A percentile compares a stretch with the other conserved stretches of the same genome.
These are phyloP conservation scores for Ormyrus thymus DNA, from an alignment of 2,888 invertebrate species.

Conservation along the genomic window DNA sequence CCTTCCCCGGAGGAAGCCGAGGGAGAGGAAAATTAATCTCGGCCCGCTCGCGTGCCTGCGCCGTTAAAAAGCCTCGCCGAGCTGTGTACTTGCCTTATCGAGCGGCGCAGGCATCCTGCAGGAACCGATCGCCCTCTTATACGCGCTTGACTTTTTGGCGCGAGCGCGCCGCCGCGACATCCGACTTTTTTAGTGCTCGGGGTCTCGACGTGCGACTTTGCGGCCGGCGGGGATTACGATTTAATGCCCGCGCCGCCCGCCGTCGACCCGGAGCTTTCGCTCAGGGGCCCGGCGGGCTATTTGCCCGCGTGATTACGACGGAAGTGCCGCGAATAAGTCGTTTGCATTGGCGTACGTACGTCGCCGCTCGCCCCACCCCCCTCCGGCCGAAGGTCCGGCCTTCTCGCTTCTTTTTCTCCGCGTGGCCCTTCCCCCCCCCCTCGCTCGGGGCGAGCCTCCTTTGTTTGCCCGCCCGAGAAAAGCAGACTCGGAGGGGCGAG, in stretches of 20 bases:
- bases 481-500: slow-evolving; percentile 18
- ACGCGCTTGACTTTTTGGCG: background rate
- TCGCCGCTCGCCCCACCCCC: background rate
- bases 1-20: background rate
- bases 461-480: slow-evolving; percentile 29
- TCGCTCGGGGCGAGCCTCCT: background rate
- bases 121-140: slow-evolving; percentile 2
- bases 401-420: slow-evolving; percentile 27
- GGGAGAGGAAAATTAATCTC: slow-evolving; percentile 44
- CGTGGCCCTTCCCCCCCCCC: background rate
- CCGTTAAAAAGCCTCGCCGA: slow-evolving; percentile 22
- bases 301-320: slow-evolving; percentile 60
- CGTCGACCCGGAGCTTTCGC: slow-evolving; percentile 3
- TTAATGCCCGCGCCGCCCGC: slow-evolving; percentile 53
- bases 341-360: slow-evolving; percentile 24
- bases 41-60: background rate
- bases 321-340: slow-evolving; percentile 60
- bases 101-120: slow-evolving; percentile 28
- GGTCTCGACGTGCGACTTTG: slow-evolving; percentile 68
- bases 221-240: slow-evolving; percentile 66
- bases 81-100: slow-evolving; percentile 49
- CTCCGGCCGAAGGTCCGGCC: slow-evolving; percentile 18
- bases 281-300: slow-evolving; percentile 14
- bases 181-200: slow-evolving; percentile 59
- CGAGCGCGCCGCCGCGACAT: slow-evolving; percentile 53